phyloP scores from a whole-genome alignment of 2,797 vertebrate species.

The Podargus strigoides region DNA sequence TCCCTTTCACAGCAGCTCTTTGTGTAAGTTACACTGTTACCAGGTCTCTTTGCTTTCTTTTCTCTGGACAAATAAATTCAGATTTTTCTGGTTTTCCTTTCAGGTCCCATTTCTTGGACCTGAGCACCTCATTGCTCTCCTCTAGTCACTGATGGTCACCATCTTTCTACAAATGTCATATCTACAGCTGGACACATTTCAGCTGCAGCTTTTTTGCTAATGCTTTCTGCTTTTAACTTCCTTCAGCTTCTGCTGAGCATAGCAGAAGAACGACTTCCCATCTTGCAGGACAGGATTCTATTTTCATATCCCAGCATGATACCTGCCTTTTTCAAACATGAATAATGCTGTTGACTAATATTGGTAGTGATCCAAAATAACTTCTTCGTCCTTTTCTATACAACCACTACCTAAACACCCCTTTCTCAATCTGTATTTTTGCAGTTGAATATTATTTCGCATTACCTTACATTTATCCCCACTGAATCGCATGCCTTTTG shows the following conservation, averaged over 20 bases:
- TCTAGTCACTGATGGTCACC: background rate
- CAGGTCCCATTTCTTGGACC: background rate
- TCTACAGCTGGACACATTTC: background rate
- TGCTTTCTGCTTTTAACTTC: background rate
- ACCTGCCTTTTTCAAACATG: background rate
- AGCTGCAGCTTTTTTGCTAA: background rate
- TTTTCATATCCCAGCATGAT: background rate
- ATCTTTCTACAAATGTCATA: background rate
- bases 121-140: background rate
- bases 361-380: background rate
- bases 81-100: background rate
- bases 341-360: background rate
- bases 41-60: background rate
- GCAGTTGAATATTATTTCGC: background rate
- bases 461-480: background rate
- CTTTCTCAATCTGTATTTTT: background rate
- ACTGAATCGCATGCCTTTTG: background rate
- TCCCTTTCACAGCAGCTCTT: background rate
- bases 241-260: background rate
- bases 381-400: background rate
- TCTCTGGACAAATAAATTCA: background rate
- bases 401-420: background rate
- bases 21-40: background rate
- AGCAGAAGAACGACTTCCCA: background rate
- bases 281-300: background rate